Evolutionary conservation across 2,888 invertebrate species (phyloP), one percentile per base, ranked within the genome.

Genomic region (Diogma glabrata): DNA sequence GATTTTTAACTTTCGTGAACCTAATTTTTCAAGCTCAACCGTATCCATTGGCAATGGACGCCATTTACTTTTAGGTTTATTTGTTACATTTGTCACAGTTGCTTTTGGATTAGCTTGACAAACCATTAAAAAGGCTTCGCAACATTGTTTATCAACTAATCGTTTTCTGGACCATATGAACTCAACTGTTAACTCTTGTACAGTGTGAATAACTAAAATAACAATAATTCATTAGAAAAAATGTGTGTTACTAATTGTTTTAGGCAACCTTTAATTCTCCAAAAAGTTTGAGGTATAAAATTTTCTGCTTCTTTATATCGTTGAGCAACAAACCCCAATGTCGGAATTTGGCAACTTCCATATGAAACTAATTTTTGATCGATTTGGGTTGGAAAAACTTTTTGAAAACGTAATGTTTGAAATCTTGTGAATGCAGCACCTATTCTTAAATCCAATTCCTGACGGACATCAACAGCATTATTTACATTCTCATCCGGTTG

Each of bases 311-410:
- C 90, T 64, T 92, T 83, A 66, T 88, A 97, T 49, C 99, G 77
- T 67, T 99, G 95, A 0, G 95, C 97, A n/a, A 99, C 96, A 77
- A 99, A 99, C 2, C 99, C 99, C n/a, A 99, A 73, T 0, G 99
- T 99, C 5, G 99, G 99, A 68, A 99, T 97, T 70, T 99, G 99
- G 64, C 99, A 99, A 53, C 93, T 94, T 3, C 99, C 99, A 67
- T 99, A 99, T 68, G 96, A 97, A 46, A 99, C 86, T 2, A 96
- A 67, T 65, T 85, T 84, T 51, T 88, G 79, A 0, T 81, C 76
- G 49, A 90, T 73, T 58, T 78, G 79, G 30, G 72, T 71, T 0
- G 89, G 89, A 63, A 91, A 91, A 9, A 84, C 78, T 61, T 81
- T 81, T 64, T 87, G 84, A 6, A 97, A 71, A 10, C 95, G 77